Evolutionary conservation across 2,888 invertebrate species (phyloP).

Genomic region (Trachelus stipa): DNA sequence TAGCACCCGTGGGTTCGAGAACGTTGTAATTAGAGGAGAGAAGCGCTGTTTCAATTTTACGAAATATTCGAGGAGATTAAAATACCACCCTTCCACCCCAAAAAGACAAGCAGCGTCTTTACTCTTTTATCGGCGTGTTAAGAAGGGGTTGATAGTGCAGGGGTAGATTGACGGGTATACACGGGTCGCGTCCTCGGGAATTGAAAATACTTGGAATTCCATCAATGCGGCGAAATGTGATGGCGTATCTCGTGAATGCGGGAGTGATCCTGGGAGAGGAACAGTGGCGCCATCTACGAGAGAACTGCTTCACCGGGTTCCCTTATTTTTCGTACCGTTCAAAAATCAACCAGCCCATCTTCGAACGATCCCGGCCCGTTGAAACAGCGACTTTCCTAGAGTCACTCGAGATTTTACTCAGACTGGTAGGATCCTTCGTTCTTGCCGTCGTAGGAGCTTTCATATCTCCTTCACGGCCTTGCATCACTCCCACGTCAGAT

Average conservation of each 20-base stretch:
- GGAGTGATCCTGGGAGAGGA: constrained; percentile 21
- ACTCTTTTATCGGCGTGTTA: neutral
- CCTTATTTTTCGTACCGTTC: neutral
- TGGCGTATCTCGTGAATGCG: constrained; percentile 33
- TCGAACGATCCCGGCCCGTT: neutral
- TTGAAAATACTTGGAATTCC: constrained; percentile 51
- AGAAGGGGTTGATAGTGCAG: neutral
- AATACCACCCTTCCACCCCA: neutral
- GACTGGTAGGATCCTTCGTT: neutral
- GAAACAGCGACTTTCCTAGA: neutral
- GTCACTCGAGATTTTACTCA: neutral
- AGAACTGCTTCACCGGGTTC: neutral
- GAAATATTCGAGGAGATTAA: neutral
- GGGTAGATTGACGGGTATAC: neutral
- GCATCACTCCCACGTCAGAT: no score
- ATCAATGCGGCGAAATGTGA: constrained; percentile 40
- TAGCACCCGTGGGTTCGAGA: neutral
- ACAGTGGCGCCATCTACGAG: constrained; percentile 5
- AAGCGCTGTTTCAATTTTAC: neutral
- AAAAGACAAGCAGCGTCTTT: neutral
- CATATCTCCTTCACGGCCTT: neutral
- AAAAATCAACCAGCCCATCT: neutral
- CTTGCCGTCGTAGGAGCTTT: neutral
- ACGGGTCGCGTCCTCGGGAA: constrained; percentile 24
- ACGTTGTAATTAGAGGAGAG: neutral